Conservation (phyloP, 2,113 vertebrate genomes). For the Acinonyx jubatus region DNA sequence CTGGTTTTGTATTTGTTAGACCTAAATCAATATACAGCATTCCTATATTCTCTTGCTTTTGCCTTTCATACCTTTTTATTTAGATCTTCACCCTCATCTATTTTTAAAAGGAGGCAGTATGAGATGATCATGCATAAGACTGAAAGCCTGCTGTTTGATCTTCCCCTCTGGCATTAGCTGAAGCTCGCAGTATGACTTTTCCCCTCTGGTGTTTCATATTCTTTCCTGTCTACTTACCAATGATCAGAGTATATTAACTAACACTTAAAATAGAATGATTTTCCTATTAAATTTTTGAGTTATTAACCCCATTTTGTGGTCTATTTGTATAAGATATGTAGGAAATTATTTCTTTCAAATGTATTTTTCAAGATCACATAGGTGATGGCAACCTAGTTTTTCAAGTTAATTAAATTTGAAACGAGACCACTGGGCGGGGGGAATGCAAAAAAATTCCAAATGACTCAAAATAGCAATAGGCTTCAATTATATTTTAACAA, state of each 20-base stretch:
- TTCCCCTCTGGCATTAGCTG: not conserved
- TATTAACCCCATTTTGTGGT: not conserved
- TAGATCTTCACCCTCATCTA: not conserved
- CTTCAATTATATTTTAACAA: slow-evolving; percentile 74
- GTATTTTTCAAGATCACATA: slow-evolving; percentile 43
- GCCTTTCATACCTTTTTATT: not conserved
- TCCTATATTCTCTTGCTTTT: not conserved
- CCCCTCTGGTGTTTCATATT: not conserved
- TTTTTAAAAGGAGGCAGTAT: not conserved
- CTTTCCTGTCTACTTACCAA: not conserved
- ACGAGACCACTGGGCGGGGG: not conserved
- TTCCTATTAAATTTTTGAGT: slow-evolving; percentile 51
- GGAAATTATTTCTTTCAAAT: slow-evolving; percentile 28
- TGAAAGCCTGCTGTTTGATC: not conserved
- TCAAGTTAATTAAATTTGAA: slow-evolving; percentile 62
- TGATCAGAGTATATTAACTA: not conserved
- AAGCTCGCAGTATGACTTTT: not conserved
- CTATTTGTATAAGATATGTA: not conserved
- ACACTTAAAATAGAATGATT: slow-evolving; percentile 40
- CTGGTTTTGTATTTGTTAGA: slow-evolving; percentile 49
- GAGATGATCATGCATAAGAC: not conserved
- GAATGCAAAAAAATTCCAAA: slow-evolving; percentile 30
- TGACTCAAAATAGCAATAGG: slow-evolving; percentile 65
- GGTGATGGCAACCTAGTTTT: slow-evolving; percentile 27
- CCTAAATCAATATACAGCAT: slow-evolving; percentile 5